phyloP scores from a whole-genome alignment of 2,888 invertebrate genomes.

The Drosophila niveifrons region DNA sequence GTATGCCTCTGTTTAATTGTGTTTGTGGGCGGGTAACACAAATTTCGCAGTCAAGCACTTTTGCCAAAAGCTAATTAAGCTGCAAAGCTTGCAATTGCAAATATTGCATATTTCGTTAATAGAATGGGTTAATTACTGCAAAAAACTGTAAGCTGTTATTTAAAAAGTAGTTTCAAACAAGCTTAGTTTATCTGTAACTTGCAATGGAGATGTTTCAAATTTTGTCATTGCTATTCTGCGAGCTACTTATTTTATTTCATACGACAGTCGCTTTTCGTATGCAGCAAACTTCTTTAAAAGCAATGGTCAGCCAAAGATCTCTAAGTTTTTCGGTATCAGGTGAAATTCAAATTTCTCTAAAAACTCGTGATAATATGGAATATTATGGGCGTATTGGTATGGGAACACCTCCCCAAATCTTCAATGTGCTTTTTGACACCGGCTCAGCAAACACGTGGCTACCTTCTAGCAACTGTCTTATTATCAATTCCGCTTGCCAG shows the following conservation, averaged over 20 bases:
- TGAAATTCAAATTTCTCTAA: slow-evolving; percentile 23
- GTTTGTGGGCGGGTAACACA: too few relatives aligned
- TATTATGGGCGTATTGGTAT: slow-evolving; percentile 96
- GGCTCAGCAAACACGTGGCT: slow-evolving; percentile 99
- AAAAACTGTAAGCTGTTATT: background rate
- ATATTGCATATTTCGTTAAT: background rate
- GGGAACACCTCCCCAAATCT: slow-evolving; percentile 95
- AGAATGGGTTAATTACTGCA: background rate
- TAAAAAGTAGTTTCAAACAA: background rate
- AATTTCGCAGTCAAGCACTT: too few relatives aligned
- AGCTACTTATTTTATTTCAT: background rate
- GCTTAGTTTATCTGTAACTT: slow-evolving; percentile 25
- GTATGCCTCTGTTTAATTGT: too few relatives aligned
- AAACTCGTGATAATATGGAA: slow-evolving; percentile 83
- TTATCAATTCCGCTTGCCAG: slow-evolving; percentile 96
- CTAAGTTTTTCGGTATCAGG: slow-evolving; percentile 5
- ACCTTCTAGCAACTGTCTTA: slow-evolving; percentile 96
- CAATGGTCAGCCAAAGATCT: background rate
- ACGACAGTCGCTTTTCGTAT: background rate
- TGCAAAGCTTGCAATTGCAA: background rate
- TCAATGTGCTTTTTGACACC: slow-evolving; percentile 98
- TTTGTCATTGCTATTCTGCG: slow-evolving; percentile 8
- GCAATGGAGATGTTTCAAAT: slow-evolving; percentile 42
- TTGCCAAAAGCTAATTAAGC: background rate
- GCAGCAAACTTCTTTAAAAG: background rate